Evolutionary conservation across 1,140 invertebrate species (phyloP).

Genomic region (Plutomurus gul): DNA sequence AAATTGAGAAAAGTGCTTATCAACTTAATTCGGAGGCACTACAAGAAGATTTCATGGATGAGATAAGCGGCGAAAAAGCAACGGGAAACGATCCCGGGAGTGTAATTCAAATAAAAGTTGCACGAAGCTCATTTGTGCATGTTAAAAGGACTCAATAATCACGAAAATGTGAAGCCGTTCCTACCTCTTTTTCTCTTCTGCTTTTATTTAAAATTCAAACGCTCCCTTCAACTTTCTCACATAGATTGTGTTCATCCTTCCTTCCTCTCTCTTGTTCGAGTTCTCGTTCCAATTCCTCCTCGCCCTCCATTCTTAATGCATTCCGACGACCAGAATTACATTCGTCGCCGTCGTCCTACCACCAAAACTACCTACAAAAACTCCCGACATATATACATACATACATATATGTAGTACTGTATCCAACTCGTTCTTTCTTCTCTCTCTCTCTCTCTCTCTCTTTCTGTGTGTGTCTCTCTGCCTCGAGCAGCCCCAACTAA

Average conservation of each 20-base stretch:
- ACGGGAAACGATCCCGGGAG: conserved; percentile 53
- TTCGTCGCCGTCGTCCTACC: neutral
- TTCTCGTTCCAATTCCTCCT: conserved; percentile 8
- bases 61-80: conserved; percentile 47
- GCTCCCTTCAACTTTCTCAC: conserved; percentile 33
- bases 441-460: neutral
- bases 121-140: conserved; percentile 53
- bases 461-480: neutral
- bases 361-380: neutral
- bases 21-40: conserved; percentile 51
- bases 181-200: conserved; percentile 33
- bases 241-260: neutral
- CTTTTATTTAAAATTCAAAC: conserved; percentile 32
- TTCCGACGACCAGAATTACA: conserved; percentile 13
- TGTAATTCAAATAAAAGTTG: conserved; percentile 54
- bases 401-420: neutral
- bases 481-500: neutral
- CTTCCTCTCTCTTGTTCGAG: conserved; percentile 5
- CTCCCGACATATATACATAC: neutral
- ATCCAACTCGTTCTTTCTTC: neutral
- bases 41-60: conserved; percentile 49
- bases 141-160: conserved; percentile 53
- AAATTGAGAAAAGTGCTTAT: conserved; percentile 54
- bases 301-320: conserved; percentile 47
- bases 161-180: conserved; percentile 43